These are phyloP conservation scores for Lochmaea capreae DNA, from an alignment of 2,888 invertebrate species.

Conservation along the genomic window DNA sequence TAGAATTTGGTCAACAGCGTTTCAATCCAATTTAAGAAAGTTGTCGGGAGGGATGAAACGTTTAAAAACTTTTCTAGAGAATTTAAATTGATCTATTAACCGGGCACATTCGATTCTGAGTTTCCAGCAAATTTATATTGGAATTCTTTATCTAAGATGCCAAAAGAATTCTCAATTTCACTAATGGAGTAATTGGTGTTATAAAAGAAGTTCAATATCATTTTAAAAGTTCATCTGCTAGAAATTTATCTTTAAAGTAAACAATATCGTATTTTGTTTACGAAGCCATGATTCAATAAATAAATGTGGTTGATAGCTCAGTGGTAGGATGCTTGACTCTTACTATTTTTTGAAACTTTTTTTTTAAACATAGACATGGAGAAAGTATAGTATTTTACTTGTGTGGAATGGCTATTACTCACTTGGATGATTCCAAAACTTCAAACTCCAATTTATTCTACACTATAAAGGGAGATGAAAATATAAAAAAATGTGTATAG, in stretches of 20 bases:
- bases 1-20: conserved; percentile 15
- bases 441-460: too few species aligned
- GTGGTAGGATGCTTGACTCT: too few species aligned
- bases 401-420: too few species aligned
- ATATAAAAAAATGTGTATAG: not conserved
- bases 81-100: conserved; percentile 28
- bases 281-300: too few species aligned
- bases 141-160: conserved; percentile 21
- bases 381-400: too few species aligned
- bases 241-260: not conserved
- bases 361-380: too few species aligned
- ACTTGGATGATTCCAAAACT: too few species aligned
- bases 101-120: conserved; percentile 16
- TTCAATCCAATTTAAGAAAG: conserved; percentile 10
- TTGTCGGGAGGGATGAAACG: conserved; percentile 3
- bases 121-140: conserved; percentile 17
- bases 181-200: conserved; percentile 15
- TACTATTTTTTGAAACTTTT: too few species aligned
- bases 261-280: not conserved
- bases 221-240: not conserved
- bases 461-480: not conserved
- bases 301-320: too few species aligned
- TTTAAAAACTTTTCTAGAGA: conserved; percentile 16
- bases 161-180: conserved; percentile 6
- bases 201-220: not conserved